Percentiles rank a stretch among this genome's conserved stretches.
These are phyloP conservation scores for Centropus unirufus DNA, from an alignment of 2,113 vertebrate genomes.

Conservation along the genomic window DNA sequence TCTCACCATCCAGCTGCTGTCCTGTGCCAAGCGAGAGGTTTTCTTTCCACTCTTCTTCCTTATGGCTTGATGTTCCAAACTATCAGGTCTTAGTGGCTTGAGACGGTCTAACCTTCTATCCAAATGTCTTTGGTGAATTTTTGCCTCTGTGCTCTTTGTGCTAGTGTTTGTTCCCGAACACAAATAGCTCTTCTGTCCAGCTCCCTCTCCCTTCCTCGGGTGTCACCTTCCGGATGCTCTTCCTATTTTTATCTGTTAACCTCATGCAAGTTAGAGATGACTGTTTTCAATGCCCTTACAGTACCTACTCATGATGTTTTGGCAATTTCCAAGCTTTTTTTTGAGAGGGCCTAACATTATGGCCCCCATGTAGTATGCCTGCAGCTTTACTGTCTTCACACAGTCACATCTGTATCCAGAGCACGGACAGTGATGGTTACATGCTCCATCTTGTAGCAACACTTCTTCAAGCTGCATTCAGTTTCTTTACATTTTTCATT, in stretches of 20 bases:
- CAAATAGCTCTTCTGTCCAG: background rate
- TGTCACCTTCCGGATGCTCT: background rate
- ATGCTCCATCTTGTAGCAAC: background rate
- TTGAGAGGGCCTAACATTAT: background rate
- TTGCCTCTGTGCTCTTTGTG: fast-evolving
- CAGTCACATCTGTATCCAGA: fast-evolving
- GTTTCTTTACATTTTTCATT: fast-evolving
- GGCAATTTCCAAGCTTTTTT: background rate
- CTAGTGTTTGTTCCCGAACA: background rate
- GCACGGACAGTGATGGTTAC: background rate
- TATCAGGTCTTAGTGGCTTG: background rate
- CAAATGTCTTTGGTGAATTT: background rate
- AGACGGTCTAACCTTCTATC: background rate
- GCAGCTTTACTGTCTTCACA: background rate
- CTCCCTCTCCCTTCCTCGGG: background rate
- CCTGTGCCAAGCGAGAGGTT: fast-evolving
- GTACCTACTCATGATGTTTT: background rate
- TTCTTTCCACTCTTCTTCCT: background rate
- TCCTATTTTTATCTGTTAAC: background rate
- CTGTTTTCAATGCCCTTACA: background rate
- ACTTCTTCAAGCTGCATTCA: background rate
- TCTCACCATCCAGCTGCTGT: background rate
- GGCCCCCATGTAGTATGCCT: fast-evolving
- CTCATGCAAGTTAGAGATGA: background rate
- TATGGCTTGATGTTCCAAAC: background rate